Conservation (phyloP, 2,888 invertebrate genomes). For the Drosophila nr. perissopoda region DNA sequence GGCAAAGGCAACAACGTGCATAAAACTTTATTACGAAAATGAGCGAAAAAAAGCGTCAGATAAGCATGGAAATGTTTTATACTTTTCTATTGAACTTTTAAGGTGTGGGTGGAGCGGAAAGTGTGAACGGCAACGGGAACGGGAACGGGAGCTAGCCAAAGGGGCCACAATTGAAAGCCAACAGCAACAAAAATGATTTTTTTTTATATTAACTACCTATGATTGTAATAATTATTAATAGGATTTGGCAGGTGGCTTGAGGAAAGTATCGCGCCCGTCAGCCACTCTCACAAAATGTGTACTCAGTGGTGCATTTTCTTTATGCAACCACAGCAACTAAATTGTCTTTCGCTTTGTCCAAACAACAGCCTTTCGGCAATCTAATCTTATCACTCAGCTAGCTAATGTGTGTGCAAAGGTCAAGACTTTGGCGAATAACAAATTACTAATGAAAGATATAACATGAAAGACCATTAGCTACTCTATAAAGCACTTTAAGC, state of each 20-base stretch:
- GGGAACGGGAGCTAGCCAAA: slow-evolving; percentile 10
- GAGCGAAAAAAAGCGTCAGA: slow-evolving; percentile 40
- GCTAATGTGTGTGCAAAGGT: slow-evolving; percentile 64
- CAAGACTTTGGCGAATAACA: slow-evolving; percentile 8
- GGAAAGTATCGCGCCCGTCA: slow-evolving; percentile 46
- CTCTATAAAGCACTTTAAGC: slow-evolving; percentile 2
- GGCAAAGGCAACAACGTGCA: slow-evolving; percentile 51
- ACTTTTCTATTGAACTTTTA: slow-evolving; percentile 66
- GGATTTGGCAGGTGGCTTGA: slow-evolving; percentile 50
- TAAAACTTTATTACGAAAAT: slow-evolving; percentile 70
- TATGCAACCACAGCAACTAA: slow-evolving; percentile 11
- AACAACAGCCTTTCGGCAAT: slow-evolving; percentile 24
- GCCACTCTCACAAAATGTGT: slow-evolving; percentile 11
- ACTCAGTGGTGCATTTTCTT: slow-evolving; percentile 12
- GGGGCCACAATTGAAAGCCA: slow-evolving; percentile 42
- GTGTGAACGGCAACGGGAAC: not conserved
- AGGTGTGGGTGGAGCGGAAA: slow-evolving; percentile 10
- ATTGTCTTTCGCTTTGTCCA: slow-evolving; percentile 16
- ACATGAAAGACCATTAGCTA: not conserved
- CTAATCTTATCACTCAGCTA: slow-evolving; percentile 61
- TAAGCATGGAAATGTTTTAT: slow-evolving; percentile 58
- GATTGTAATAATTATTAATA: slow-evolving; percentile 75
- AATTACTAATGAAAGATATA: not conserved
- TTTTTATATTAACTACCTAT: slow-evolving; percentile 43
- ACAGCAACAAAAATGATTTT: not conserved